Conservation (phyloP, 2,797 vertebrate species). For the Platyrinchus mystaceus region DNA sequence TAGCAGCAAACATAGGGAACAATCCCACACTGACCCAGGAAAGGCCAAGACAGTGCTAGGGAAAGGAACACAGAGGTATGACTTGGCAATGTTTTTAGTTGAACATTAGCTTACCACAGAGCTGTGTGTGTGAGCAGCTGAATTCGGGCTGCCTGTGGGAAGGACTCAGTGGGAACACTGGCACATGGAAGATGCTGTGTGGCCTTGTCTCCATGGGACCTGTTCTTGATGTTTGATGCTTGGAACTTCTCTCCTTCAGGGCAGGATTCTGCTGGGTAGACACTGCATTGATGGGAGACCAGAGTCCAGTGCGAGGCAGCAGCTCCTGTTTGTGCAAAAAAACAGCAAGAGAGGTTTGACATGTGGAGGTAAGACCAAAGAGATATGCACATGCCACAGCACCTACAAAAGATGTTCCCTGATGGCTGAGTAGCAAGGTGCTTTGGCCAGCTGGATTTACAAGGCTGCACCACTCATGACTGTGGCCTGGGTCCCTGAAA, state of each 20-base stretch:
- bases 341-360: not conserved
- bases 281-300: not conserved
- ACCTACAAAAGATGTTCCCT: not conserved
- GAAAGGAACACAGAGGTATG: not conserved
- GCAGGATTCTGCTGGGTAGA: not conserved
- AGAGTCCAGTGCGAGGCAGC: not conserved
- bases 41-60: not conserved
- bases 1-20: not conserved
- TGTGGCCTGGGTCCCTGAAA: not conserved
- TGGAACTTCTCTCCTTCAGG: not conserved
- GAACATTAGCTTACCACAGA: not conserved
- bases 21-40: not conserved
- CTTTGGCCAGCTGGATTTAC: not conserved
- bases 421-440: not conserved
- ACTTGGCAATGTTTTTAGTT: not conserved
- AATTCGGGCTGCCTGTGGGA: not conserved
- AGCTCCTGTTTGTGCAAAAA: not conserved
- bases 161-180: not conserved
- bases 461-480: not conserved
- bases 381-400: not conserved
- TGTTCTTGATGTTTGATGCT: not conserved
- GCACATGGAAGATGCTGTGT: not conserved
- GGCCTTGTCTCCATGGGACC: not conserved
- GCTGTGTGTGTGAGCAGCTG: not conserved
- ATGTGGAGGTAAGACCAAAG: not conserved